Percentiles rank a stretch among this genome's conserved stretches.
Conservation (phyloP, 2,113 vertebrate genomes). For the Chiloscyllium plagiosum region DNA sequence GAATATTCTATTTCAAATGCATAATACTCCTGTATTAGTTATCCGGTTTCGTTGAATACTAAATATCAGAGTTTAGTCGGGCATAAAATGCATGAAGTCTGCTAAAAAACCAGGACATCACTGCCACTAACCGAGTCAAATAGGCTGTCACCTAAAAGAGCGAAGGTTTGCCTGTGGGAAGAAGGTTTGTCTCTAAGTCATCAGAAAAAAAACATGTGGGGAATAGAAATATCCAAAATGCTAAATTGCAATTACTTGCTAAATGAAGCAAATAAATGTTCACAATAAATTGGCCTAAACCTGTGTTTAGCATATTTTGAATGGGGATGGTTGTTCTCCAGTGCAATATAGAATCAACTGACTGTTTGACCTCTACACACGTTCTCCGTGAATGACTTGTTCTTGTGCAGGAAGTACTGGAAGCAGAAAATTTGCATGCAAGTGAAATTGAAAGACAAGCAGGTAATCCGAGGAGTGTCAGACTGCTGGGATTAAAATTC, state of each 20-base stretch:
- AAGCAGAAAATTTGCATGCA: background rate
- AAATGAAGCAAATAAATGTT: background rate
- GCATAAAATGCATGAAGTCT: background rate
- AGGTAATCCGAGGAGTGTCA: no score
- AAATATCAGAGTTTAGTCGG: background rate
- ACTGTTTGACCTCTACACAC: background rate
- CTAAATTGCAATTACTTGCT: background rate
- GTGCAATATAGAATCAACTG: background rate
- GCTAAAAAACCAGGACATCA: background rate
- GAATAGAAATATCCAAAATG: background rate
- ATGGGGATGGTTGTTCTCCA: background rate
- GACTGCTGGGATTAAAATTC: background rate
- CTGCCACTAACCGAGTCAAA: background rate
- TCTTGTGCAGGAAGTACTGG: background rate
- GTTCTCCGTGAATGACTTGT: background rate
- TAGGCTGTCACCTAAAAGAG: background rate
- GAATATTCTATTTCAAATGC: background rate
- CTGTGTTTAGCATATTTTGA: background rate
- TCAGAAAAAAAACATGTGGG: background rate
- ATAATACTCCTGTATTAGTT: background rate
- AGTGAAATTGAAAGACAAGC: background rate
- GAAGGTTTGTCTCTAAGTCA: background rate
- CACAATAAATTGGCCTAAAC: background rate
- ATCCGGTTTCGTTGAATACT: background rate
- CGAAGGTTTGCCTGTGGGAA: background rate